phyloP scores from a whole-genome alignment of 2,888 invertebrate genomes.

The Caenorhabditis drosophilae region DNA sequence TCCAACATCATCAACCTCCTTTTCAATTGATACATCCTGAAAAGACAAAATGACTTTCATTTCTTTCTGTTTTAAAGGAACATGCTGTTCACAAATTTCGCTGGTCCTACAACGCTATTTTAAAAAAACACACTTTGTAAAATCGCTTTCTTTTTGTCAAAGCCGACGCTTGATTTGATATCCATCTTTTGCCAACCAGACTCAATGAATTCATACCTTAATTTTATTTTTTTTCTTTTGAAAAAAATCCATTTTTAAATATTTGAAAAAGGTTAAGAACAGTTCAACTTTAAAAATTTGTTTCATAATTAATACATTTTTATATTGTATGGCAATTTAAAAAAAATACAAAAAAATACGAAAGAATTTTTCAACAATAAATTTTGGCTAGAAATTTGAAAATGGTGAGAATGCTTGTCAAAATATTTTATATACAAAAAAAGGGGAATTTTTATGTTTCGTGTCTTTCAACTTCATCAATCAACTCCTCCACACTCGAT shows the following conservation, averaged over 20 bases:
- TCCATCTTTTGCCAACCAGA: conserved; percentile 15
- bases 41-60: neutral
- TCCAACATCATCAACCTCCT: conserved; percentile 38
- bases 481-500: conserved; percentile 78
- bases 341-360: too few species aligned
- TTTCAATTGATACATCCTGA: conserved; percentile 46
- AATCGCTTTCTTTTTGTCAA: conserved; percentile 43
- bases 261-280: neutral
- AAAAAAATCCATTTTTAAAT: too few species aligned
- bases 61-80: neutral
- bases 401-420: too few species aligned
- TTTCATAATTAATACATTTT: too few species aligned
- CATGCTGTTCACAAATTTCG: neutral
- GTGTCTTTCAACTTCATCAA: conserved; percentile 75
- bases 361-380: too few species aligned
- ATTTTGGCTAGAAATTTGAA: too few species aligned
- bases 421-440: too few species aligned
- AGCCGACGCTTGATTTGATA: conserved; percentile 39
- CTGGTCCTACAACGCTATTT: neutral
- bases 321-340: neutral
- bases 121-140: conserved; percentile 40
- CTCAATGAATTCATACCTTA: conserved; percentile 3
- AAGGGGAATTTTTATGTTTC: neutral
- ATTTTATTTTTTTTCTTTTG: conserved; percentile 5
- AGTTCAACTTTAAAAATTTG: neutral